Percentiles rank a stretch among this genome's conserved stretches.
phyloP scores from a whole-genome alignment of 2,113 vertebrate genomes.

The Nannobrachium achirus region DNA sequence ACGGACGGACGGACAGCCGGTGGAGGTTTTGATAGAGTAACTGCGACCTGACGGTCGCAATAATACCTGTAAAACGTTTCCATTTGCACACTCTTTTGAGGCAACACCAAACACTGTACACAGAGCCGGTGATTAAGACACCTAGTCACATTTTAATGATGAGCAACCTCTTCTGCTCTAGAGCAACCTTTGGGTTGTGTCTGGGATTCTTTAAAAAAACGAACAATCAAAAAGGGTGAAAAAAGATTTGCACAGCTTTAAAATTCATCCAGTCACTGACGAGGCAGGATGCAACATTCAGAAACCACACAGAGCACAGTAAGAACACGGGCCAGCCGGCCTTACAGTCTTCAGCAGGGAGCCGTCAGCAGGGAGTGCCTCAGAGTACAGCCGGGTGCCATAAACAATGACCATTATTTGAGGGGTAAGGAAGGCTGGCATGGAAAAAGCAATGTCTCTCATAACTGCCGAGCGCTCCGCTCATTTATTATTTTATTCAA shows the following conservation, averaged over 20 bases:
- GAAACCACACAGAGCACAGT: constrained; percentile 68
- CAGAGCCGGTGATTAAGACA: background rate
- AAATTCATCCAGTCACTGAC: constrained; percentile 49
- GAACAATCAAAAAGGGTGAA: constrained; percentile 49
- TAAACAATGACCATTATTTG: constrained; percentile 76
- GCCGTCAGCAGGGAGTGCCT: too few relatives aligned
- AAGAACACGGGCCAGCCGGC: constrained; percentile 30
- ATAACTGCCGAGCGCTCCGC: constrained; percentile 48
- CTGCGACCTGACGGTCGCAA: too few relatives aligned
- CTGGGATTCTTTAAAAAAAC: background rate
- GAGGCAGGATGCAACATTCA: constrained; percentile 72
- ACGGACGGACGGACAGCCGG: too few relatives aligned
- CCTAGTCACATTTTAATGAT: constrained; percentile 18
- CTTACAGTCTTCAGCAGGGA: constrained; percentile 63
- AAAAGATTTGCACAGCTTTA: constrained; percentile 44
- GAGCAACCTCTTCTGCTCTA: constrained; percentile 16
- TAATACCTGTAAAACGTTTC: too few relatives aligned
- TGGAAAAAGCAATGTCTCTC: constrained; percentile 60
- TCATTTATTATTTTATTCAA: constrained; percentile 76
- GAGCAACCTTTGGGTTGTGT: constrained; percentile 25
- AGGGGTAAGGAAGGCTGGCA: constrained; percentile 56
- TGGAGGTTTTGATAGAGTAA: too few relatives aligned
- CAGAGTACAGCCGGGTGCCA: constrained; percentile 64
- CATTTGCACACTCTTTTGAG: background rate
- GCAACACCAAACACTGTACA: background rate